These are phyloP conservation scores for Eonycteris spelaea DNA, from an alignment of 2,113 vertebrate genomes.

Conservation along the genomic window DNA sequence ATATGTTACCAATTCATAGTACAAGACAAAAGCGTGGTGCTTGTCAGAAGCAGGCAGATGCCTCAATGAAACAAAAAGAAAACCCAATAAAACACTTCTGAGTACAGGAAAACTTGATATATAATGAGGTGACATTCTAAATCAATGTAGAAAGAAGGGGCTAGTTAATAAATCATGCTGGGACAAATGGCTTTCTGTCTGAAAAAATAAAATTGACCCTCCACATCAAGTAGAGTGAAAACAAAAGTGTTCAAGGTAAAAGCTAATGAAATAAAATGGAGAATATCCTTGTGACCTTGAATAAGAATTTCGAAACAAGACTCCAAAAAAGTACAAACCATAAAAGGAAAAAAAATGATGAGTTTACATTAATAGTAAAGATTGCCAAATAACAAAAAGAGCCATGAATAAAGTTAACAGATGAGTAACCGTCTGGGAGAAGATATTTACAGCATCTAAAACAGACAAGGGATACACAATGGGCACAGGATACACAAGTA, in stretches of 20 bases:
- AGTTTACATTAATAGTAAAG: not conserved
- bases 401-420: not conserved
- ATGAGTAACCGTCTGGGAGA: not conserved
- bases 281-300: not conserved
- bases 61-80: not conserved
- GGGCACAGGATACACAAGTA: not conserved
- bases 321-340: not conserved
- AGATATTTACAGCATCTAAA: not conserved
- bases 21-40: not conserved
- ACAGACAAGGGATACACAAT: not conserved
- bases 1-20: not conserved
- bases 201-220: conserved; percentile 26
- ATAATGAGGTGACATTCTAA: not conserved
- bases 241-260: not conserved
- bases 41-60: not conserved
- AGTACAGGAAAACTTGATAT: not conserved
- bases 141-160: not conserved
- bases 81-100: not conserved
- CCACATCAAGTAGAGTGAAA: not conserved
- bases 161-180: conserved; percentile 17
- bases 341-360: not conserved
- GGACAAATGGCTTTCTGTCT: not conserved
- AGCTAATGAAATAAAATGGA: not conserved
- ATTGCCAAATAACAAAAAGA: not conserved
- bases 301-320: not conserved